Evolutionary conservation across 1,140 invertebrate species (phyloP).

Genomic region (Macrosteles quadrilineatus): DNA sequence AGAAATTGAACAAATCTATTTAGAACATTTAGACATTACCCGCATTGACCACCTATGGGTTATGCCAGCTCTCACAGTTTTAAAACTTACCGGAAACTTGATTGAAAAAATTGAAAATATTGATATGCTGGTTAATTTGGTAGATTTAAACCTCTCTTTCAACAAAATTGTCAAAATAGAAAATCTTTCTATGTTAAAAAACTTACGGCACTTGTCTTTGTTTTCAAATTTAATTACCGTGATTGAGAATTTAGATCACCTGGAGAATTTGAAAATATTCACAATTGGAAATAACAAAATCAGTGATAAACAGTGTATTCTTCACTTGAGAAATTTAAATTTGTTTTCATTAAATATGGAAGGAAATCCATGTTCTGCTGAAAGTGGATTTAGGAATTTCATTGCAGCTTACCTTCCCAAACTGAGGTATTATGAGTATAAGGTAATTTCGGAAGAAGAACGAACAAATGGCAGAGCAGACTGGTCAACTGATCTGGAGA

Average conservation of each 20-base stretch:
- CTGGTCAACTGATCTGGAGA: conserved; percentile 47
- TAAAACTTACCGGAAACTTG: conserved; percentile 77
- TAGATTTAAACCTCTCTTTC: conserved; percentile 80
- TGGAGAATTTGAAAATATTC: conserved; percentile 73
- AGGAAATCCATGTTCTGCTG: conserved; percentile 70
- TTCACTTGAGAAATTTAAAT: conserved; percentile 73
- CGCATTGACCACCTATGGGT: conserved; percentile 70
- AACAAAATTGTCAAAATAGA: conserved; percentile 85
- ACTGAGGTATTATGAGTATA: conserved; percentile 79
- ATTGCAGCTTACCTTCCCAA: conserved; percentile 71
- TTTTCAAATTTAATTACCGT: conserved; percentile 78
- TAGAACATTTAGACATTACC: conserved; percentile 55
- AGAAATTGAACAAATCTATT: neutral
- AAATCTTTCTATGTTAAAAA: conserved; percentile 52
- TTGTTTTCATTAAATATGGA: conserved; percentile 76
- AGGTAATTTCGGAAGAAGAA: conserved; percentile 63
- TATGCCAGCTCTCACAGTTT: conserved; percentile 64
- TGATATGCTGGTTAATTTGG: conserved; percentile 71
- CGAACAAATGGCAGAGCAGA: conserved; percentile 46
- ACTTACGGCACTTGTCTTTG: conserved; percentile 52
- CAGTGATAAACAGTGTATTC: conserved; percentile 55
- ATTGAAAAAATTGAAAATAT: conserved; percentile 90
- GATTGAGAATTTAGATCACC: conserved; percentile 72
- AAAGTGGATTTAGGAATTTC: conserved; percentile 62
- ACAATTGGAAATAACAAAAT: conserved; percentile 83